Evolutionary conservation across 2,113 vertebrate species (phyloP).

Genomic region (Mormoops blainvillei): DNA sequence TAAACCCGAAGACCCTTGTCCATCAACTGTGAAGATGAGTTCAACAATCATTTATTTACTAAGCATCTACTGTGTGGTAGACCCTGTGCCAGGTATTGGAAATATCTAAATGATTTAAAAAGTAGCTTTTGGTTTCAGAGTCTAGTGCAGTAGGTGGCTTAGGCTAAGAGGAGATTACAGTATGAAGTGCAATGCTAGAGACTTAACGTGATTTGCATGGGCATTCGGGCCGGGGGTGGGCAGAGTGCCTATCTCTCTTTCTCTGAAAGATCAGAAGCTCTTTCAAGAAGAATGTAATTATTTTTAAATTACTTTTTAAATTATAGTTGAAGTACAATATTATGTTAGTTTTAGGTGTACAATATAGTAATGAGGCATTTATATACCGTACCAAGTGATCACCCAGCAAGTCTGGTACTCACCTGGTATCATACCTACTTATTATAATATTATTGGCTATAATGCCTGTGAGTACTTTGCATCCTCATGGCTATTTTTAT

Average conservation of each 20-base stretch:
- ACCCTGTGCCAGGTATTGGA: neutral
- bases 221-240: neutral
- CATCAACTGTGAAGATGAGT: neutral
- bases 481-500: neutral
- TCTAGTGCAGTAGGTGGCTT: neutral
- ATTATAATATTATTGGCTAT: neutral
- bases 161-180: neutral
- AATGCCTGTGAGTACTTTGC: no score
- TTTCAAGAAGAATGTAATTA: neutral
- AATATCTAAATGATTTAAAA: neutral
- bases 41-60: neutral
- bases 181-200: neutral
- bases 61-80: neutral
- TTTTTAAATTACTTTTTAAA: neutral
- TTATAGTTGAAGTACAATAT: neutral
- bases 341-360: neutral
- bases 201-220: neutral
- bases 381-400: neutral
- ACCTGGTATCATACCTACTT: neutral
- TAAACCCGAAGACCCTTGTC: neutral
- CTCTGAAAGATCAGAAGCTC: neutral
- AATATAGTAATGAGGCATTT: neutral
- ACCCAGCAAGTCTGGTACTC: neutral
- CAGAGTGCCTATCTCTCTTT: neutral
- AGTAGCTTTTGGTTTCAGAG: neutral